Evolutionary conservation across 2,888 invertebrate species (phyloP).

Genomic region (Yponomeuta sedellus): DNA sequence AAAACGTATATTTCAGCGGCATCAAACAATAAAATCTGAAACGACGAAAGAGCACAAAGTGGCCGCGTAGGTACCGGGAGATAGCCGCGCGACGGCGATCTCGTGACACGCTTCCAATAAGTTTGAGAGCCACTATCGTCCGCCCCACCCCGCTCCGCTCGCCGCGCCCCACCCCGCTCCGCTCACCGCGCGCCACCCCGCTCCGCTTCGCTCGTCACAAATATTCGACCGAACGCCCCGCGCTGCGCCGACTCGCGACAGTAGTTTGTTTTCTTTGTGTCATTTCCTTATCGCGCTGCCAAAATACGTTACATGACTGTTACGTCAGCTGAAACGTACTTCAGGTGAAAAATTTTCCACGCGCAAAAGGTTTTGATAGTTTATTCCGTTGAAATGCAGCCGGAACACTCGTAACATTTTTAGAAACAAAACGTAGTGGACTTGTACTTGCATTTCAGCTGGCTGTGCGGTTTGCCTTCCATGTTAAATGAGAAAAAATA

Average conservation of each 20-base stretch:
- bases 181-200: constrained; percentile 24
- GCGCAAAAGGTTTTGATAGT: constrained; percentile 47
- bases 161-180: constrained; percentile 24
- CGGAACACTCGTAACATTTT: neutral
- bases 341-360: constrained; percentile 63
- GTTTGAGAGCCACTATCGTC: constrained; percentile 54
- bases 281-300: constrained; percentile 76
- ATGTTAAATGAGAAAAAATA: neutral
- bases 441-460: neutral
- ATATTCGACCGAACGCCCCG: constrained; percentile 52
- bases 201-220: constrained; percentile 37
- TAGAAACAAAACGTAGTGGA: neutral
- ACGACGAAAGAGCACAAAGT: constrained; percentile 37
- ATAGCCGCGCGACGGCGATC: constrained; percentile 55
- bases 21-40: constrained; percentile 26
- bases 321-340: constrained; percentile 69
- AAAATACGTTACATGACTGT: constrained; percentile 74
- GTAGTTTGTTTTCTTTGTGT: constrained; percentile 75
- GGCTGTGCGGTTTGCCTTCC: neutral
- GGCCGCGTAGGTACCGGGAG: constrained; percentile 34
- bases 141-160: constrained; percentile 29
- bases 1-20: constrained; percentile 25
- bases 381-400: constrained; percentile 22
- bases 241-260: constrained; percentile 36
- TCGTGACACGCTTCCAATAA: constrained; percentile 69